phyloP scores from a whole-genome alignment of 2,797 vertebrate species.

The Urosaurus nigricauda region DNA sequence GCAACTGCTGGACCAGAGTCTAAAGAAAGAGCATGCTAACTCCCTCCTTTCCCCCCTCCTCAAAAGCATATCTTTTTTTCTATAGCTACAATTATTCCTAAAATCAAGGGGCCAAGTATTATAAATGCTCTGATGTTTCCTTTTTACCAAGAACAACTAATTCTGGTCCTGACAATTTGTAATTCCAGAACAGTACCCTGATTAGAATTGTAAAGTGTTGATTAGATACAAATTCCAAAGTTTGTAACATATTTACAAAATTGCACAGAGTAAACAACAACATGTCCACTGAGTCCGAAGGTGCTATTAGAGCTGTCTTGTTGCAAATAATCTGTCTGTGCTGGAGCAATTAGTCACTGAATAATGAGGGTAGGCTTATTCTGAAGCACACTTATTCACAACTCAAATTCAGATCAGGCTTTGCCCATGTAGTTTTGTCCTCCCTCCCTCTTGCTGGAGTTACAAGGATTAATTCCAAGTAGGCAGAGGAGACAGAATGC shows the following conservation, averaged over 20 bases:
- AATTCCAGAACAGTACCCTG: not conserved
- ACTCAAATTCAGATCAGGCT: conserved; percentile 49
- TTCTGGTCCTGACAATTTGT: not conserved
- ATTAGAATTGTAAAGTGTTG: conserved; percentile 5
- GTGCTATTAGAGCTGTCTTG: conserved; percentile 14
- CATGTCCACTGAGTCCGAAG: not conserved
- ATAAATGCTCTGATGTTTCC: not conserved
- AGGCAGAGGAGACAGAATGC: conserved; percentile 6
- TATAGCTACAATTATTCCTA: not conserved
- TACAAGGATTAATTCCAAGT: conserved; percentile 32
- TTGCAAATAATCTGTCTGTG: conserved; percentile 19
- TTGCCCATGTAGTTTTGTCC: not conserved
- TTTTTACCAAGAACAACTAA: conserved; percentile 36
- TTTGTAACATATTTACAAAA: conserved; percentile 25
- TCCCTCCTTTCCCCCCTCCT: too few species aligned
- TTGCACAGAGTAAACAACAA: conserved; percentile 10
- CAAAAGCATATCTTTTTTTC: too few species aligned
- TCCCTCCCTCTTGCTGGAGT: not conserved
- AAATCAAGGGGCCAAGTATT: not conserved
- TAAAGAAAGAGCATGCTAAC: too few species aligned
- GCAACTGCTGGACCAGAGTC: too few species aligned
- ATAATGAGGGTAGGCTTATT: conserved; percentile 61
- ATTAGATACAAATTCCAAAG: not conserved
- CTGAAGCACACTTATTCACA: conserved; percentile 45
- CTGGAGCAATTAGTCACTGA: conserved; percentile 42